These are phyloP conservation scores for Copidosoma floridanum DNA, from an alignment of 1,140 invertebrate genomes.

Conservation along the genomic window DNA sequence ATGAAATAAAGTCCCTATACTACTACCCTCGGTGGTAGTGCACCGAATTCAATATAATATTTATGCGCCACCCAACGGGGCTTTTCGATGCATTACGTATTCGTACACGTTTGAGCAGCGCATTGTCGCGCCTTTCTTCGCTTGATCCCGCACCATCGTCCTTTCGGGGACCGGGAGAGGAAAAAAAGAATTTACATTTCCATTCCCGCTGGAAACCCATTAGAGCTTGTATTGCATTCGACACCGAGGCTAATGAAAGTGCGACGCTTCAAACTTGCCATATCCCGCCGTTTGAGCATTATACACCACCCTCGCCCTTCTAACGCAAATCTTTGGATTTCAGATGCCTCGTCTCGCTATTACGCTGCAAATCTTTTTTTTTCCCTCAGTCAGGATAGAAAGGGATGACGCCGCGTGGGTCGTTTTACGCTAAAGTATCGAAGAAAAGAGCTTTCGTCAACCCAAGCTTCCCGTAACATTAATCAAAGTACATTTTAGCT, in stretches of 20 bases:
- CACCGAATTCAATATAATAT: conserved; percentile 15
- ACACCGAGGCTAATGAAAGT: conserved; percentile 9
- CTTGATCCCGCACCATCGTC: not conserved
- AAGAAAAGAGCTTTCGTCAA: too few species aligned
- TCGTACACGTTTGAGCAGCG: not conserved
- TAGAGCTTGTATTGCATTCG: conserved; percentile 7
- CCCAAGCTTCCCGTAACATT: too few species aligned
- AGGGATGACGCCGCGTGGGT: too few species aligned
- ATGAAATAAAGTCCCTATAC: too few species aligned
- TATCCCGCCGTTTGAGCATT: not conserved
- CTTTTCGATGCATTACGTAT: conserved; percentile 16
- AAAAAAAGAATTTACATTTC: conserved; percentile 26
- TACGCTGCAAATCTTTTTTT: too few species aligned
- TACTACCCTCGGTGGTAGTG: too few species aligned
- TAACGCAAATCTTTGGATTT: conserved; percentile 11
- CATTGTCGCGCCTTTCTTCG: conserved; percentile 13
- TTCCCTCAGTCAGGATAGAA: too few species aligned
- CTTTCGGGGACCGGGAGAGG: not conserved
- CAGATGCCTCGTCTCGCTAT: not conserved
- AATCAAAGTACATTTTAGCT: too few species aligned
- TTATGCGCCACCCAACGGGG: not conserved
- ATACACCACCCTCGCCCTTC: not conserved
- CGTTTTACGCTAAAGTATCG: too few species aligned
- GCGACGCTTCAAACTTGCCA: conserved; percentile 18
- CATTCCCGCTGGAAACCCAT: conserved; percentile 18